phyloP scores from a whole-genome alignment of 37 sponge, comb jelly and placozoan genomes.

The Cliona cf. orientalis region DNA sequence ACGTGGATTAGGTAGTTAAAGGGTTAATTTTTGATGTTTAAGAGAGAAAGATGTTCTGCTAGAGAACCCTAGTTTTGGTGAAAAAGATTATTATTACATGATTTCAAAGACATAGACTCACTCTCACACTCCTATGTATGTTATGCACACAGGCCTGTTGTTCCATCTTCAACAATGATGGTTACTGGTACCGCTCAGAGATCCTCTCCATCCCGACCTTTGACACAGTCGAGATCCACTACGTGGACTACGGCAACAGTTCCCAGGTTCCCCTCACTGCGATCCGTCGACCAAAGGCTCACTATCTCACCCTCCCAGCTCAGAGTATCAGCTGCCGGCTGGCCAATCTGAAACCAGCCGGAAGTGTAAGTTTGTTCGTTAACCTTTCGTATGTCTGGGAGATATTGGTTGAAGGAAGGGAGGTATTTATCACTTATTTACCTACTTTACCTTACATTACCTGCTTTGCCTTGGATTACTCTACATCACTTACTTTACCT shows the following conservation, averaged over 20 bases:
- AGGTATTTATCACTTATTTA: not conserved
- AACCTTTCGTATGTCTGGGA: not conserved
- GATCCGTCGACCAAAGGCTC: constrained; percentile 35
- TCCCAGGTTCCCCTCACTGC: constrained; percentile 17
- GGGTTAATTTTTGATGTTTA: no score
- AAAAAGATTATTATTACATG: no score
- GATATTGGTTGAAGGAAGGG: not conserved
- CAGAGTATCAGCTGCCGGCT: constrained; percentile 64
- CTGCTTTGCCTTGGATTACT: no score
- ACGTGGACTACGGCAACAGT: constrained; percentile 82
- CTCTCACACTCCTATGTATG: not conserved
- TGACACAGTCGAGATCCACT: constrained; percentile 53
- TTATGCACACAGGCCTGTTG: constrained; percentile 60
- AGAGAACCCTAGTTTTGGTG: no score
- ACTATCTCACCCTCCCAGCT: constrained; percentile 65
- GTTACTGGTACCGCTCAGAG: constrained; percentile 71
- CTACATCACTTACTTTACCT: no score
- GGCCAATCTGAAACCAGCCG: constrained; percentile 67
- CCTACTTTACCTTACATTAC: no score
- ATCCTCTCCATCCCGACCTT: constrained; percentile 14
- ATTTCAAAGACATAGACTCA: not conserved
- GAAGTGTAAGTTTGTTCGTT: constrained; percentile 30
- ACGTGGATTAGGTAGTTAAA: no score
- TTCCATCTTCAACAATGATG: constrained; percentile 63
- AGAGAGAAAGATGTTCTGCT: not conserved